Base-by-base conservation (phyloP, 2,797 vertebrate genomes). In the Holocentrus rufus region DNA sequence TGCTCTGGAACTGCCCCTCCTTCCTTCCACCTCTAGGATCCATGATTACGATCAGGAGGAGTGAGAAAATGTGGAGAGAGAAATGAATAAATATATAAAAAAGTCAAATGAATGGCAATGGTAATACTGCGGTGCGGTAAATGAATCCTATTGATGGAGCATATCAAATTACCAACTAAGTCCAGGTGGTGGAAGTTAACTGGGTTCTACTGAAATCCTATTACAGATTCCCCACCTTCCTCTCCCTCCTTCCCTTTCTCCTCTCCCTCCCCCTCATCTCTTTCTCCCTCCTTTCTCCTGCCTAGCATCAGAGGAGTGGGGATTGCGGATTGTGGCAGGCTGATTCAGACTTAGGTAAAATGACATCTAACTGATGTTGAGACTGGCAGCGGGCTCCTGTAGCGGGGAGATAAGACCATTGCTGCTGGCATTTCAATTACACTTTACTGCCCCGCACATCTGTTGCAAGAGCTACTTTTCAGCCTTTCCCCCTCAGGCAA, bases 341-440 rank as follows among this genome's bases (percentile, higher is more conserved):
- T 93, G 93, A 94, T 95, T 94, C 93, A 92, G 93, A 93, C 93
- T 91, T 92, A 92, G 94, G 94, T 95, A 94, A 95, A 94, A 95
- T 94, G 94, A 95, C 94, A 94, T 95, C 93, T 94, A 95, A 95
- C 93, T 95, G 94, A 95, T 95, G 93, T 94, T 94, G 93, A 94
- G 93, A 93, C 93, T 93, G 92, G 91, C 94, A 94, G 93, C 91
- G 90, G 91, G 93, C 93, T 95, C 93, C 94, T 95, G 94, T 94
- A 93, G 91, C 89, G 87, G 85, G 83, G 92, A 94, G 94, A 95
- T 95, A 95, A 95, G 94, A 93, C 93, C 93, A 94, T 93, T 92
- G 94, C 94, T 94, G 93, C 93, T 95, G 94, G 94, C 94, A 94
- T 95, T 95, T 95, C 94, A 95, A 95, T 95, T 95, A 95, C 94